A percentile compares a stretch with the other conserved stretches of the same genome.
These are phyloP conservation scores for Crambe crambe DNA, from an alignment of 37 sponge, comb jelly and placozoan species.

Conservation along the genomic window DNA sequence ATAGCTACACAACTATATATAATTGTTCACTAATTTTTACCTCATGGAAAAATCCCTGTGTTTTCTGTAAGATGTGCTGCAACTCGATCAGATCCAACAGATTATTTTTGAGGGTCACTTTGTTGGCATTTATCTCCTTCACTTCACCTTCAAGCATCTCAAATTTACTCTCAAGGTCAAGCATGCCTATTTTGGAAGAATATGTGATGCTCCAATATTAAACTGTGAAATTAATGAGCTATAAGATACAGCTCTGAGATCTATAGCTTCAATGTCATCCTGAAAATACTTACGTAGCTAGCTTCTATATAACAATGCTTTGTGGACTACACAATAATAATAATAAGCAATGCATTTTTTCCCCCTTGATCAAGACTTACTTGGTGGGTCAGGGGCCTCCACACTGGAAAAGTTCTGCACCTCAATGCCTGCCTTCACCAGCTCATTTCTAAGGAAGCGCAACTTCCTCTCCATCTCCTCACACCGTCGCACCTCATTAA, in stretches of 20 bases:
- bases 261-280: too few species aligned
- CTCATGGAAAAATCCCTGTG: constrained; percentile 90
- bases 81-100: constrained; percentile 93
- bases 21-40: constrained; percentile 20
- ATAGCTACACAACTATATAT: not conserved
- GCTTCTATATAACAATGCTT: too few species aligned
- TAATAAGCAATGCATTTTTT: too few species aligned
- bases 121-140: constrained; percentile 95
- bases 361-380: too few species aligned
- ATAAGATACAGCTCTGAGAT: too few species aligned
- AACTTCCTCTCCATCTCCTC: constrained; percentile 99
- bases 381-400: constrained; percentile 88
- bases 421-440: constrained; percentile 79
- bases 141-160: constrained; percentile 92
- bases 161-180: constrained; percentile 95
- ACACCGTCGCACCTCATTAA: constrained; percentile 94
- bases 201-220: not conserved
- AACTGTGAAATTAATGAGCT: not conserved
- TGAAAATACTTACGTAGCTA: too few species aligned
- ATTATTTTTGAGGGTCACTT: constrained; percentile 92
- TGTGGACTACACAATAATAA: too few species aligned
- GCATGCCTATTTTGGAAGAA: constrained; percentile 50
- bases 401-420: constrained; percentile 59
- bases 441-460: constrained; percentile 87
- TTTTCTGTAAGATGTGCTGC: constrained; percentile 85